These are phyloP conservation scores for Characodon lateralis DNA, from an alignment of 2,797 vertebrate species.

Conservation along the genomic window DNA sequence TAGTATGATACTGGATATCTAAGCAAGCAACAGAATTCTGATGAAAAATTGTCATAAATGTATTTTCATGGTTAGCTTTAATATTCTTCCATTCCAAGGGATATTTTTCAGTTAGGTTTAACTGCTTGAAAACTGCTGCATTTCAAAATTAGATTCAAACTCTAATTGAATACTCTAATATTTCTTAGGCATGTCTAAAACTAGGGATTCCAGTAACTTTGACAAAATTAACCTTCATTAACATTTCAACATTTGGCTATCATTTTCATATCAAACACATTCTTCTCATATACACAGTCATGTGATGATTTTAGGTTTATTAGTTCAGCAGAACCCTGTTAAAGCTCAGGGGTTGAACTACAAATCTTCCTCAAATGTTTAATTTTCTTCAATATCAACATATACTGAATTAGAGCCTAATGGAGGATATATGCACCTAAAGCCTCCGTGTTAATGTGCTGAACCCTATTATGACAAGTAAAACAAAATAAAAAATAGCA, in stretches of 20 bases:
- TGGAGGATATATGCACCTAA: background rate
- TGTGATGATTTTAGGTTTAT: too few species aligned
- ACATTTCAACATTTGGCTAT: too few species aligned
- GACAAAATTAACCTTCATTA: too few species aligned
- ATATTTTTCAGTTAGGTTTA: background rate
- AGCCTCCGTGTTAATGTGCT: background rate
- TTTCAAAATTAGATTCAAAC: background rate
- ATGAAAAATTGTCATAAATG: background rate
- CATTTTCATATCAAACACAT: too few species aligned
- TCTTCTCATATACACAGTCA: too few species aligned
- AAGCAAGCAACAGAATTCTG: background rate
- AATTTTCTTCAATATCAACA: background rate
- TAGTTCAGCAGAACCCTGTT: too few species aligned
- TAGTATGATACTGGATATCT: background rate
- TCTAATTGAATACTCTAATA: too few species aligned
- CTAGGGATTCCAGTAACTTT: too few species aligned
- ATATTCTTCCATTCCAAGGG: background rate
- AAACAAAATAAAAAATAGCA: background rate
- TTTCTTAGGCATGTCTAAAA: background rate
- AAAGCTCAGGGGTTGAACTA: background rate
- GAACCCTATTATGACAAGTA: background rate
- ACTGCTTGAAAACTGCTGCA: background rate
- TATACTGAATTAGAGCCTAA: background rate
- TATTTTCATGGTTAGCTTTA: background rate
- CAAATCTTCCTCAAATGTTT: background rate